Evolutionary conservation across 1,140 invertebrate species (phyloP).

Genomic region (Bombus haemorrhoidalis): DNA sequence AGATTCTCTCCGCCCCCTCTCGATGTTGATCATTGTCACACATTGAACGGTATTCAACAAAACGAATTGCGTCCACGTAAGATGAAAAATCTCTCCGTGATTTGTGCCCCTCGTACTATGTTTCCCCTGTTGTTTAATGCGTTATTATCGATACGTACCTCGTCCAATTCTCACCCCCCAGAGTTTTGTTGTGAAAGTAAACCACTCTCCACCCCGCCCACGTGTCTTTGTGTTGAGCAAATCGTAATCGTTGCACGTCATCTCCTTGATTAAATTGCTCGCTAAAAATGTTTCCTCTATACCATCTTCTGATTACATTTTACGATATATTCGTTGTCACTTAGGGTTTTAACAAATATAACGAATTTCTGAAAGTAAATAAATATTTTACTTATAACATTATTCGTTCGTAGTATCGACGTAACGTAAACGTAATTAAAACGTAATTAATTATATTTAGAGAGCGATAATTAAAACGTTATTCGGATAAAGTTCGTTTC

Average conservation of each 20-base stretch:
- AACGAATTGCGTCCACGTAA: slow-evolving; percentile 52
- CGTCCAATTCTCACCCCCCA: neutral
- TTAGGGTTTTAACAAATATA: no score
- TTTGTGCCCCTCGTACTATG: neutral
- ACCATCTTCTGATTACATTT: no score
- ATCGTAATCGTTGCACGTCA: slow-evolving; percentile 24
- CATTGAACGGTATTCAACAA: slow-evolving; percentile 15
- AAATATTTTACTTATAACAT: no score
- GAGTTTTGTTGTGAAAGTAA: slow-evolving; percentile 24
- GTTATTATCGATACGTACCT: neutral
- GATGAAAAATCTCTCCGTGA: slow-evolving; percentile 21
- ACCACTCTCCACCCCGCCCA: neutral
- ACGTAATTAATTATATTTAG: no score
- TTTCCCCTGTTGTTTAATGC: slow-evolving; percentile 30
- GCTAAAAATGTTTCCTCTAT: neutral
- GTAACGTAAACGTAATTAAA: neutral
- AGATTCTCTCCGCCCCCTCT: neutral
- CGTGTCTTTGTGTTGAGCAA: slow-evolving; percentile 21
- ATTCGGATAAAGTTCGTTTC: neutral
- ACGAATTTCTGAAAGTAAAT: no score
- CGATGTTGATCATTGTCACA: slow-evolving; percentile 30
- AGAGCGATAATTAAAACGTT: neutral
- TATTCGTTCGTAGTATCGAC: neutral
- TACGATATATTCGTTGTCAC: neutral
- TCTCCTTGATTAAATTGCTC: neutral